These are phyloP conservation scores for Lophotis ruficrista DNA, from an alignment of 2,113 vertebrate species.

Conservation along the genomic window DNA sequence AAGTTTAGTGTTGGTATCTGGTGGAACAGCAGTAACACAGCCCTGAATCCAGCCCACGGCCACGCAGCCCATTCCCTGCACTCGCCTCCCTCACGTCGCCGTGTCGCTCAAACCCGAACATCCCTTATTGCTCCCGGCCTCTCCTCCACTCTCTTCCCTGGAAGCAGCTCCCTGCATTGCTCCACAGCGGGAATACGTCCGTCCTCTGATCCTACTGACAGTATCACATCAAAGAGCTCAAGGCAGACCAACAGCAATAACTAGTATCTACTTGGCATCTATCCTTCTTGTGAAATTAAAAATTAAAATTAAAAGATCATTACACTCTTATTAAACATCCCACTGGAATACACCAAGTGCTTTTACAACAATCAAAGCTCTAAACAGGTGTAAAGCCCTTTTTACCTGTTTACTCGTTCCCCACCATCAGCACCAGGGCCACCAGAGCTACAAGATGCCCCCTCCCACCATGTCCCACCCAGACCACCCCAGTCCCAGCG, in stretches of 20 bases:
- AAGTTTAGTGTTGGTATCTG: background rate
- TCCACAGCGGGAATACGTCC: background rate
- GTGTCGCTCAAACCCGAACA: background rate
- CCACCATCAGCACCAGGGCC: background rate
- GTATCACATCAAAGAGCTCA: background rate
- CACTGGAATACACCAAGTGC: slow-evolving; percentile 30
- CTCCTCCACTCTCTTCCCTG: background rate
- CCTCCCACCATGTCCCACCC: background rate
- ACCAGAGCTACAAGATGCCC: background rate
- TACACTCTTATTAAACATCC: slow-evolving; percentile 52
- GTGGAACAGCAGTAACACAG: background rate
- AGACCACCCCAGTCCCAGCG: accelerated
- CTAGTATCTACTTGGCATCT: slow-evolving; percentile 38
- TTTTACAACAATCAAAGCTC: slow-evolving; percentile 33
- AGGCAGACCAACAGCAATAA: slow-evolving; percentile 19
- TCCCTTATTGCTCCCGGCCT: background rate
- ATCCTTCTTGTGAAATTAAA: slow-evolving; percentile 58
- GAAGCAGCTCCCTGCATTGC: background rate
- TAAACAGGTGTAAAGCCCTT: slow-evolving; percentile 9
- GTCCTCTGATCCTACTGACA: background rate
- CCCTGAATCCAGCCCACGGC: background rate
- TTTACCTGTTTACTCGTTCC: background rate
- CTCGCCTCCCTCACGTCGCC: background rate
- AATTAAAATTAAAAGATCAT: slow-evolving; percentile 67
- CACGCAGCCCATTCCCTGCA: background rate